Base-by-base conservation (phyloP, 2,797 vertebrate species). In the Typhlichthys subterraneus region DNA sequence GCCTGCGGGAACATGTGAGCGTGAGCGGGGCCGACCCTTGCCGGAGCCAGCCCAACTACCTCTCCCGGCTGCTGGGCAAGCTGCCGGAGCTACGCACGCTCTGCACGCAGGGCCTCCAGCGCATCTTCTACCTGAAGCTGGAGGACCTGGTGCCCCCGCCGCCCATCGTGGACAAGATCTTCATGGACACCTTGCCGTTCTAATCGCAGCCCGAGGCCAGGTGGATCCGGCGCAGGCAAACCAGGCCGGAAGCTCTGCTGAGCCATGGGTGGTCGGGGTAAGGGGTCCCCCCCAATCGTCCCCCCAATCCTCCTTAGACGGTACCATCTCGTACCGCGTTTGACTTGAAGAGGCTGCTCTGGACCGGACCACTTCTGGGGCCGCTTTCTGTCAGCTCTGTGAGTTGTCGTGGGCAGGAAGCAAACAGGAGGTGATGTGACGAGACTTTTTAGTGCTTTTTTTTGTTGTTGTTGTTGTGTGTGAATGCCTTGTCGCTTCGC, bases 111-210 rank as follows among this genome's bases (percentile, higher is more conserved):
- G 97, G 97, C 71, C 91, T 96, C 12, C 97, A 98, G 87, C 95
- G 97, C 48, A 98, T 99, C 82, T 97, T 99, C 88, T 99, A 98
- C 91, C 93, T 99, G 87, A 98, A 98, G 86, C 92, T 99, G 76
- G 97, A 97, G 84, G 94, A 99, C 75, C 76, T 98, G 72, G 96
- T 97, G 52, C 95, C 97, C 0, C 96, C 96, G 0, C 97, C 97
- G 0, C 96, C 96, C 29, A 97, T 99, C 0, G 95, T 99, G 0
- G 96, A 99, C 73, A 98, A 98, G 89, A 97, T 99, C 83, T 98
- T 98, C 73, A 94, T 98, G 96, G 96, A 99, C 88, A 95, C 94
- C 0, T 84, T 98, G 87, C 96, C 96, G 9, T 99, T 99, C 91
- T 99, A 89, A 96, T 67, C 23, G 23, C 23, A 23, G 23, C 23